Conservation (phyloP, 2,113 vertebrate genomes). For the Lasiurus borealis region DNA sequence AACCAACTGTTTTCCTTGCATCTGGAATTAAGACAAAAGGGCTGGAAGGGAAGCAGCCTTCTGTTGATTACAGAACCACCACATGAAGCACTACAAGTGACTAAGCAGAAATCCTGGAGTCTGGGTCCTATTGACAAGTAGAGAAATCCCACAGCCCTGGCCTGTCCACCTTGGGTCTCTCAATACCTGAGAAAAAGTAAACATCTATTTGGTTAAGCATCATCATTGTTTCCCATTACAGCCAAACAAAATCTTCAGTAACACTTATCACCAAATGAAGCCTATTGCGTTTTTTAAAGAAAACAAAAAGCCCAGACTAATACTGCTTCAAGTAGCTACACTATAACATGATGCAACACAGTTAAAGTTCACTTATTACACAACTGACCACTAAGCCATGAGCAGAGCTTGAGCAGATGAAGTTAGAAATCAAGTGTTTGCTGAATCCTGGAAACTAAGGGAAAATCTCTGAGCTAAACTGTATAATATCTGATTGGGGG, state of each 20-base stretch:
- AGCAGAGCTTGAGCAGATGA: background rate
- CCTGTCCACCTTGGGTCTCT: background rate
- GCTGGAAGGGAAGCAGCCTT: background rate
- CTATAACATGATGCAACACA: background rate
- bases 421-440: slow-evolving; percentile 47
- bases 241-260: background rate
- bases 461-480: background rate
- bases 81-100: background rate
- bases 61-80: background rate
- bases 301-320: background rate
- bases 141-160: background rate
- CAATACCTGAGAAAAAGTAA: background rate
- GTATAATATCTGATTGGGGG: background rate
- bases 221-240: slow-evolving; percentile 10
- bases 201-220: background rate
- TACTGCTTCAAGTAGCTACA: background rate
- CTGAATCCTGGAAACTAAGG: slow-evolving; percentile 23
- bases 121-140: background rate
- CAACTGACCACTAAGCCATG: background rate
- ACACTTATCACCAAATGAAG: background rate
- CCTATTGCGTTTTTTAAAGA: background rate
- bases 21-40: background rate
- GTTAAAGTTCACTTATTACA: background rate
- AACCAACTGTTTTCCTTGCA: background rate
- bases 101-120: background rate